Base-by-base conservation (phyloP, 2,113 vertebrate genomes). In the Oryzias celebensis region DNA sequence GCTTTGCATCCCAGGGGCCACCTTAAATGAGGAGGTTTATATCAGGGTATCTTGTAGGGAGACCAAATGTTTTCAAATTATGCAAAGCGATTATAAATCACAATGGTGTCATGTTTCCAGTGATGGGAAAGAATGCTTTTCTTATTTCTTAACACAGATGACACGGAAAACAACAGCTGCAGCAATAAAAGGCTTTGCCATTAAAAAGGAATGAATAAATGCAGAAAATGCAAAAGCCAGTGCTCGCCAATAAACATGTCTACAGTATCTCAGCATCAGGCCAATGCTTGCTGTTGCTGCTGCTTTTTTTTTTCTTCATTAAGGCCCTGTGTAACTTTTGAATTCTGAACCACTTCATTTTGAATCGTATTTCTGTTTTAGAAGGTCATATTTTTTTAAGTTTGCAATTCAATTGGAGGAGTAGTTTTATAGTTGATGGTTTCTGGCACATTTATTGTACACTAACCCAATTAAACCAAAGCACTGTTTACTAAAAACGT, bases 151-250 rank as follows among this genome's bases (percentile, higher is more conserved):
- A 81, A 85, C 82, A 82, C 77, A 85, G 84, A 84, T 77, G 72
- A 80, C 84, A 83, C 43, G 52, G 66, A 87, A 87, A 87, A 88
- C 82, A 90, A 87, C 85, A 88, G 83, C 86, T 90, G 88, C 83
- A 80, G 72, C 84, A 82, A 87, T 89, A 89, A 88, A 88, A 84
- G 8, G 46, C 61, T 69, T 64, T 14, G 66, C 75, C 63, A 71
- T 83, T 83, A 90, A 82, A 84, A 79, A 58, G 58, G 79, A 56
- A 80, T 73, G 68, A 80, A 88, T 82, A 83, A 80, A 84, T 68
- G 75, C 68, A 75, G 36, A 80, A 81, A 77, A 78, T 63, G 43
- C 46, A 78, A 74, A 77, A 77, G 44, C 64, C 16, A 26, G 16
- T 60, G 48, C 68, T 76, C 65, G 45, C 81, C 75, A 74, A 78